Base-by-base conservation (phyloP, 2,797 vertebrate genomes). In the Botia kubotai region DNA sequence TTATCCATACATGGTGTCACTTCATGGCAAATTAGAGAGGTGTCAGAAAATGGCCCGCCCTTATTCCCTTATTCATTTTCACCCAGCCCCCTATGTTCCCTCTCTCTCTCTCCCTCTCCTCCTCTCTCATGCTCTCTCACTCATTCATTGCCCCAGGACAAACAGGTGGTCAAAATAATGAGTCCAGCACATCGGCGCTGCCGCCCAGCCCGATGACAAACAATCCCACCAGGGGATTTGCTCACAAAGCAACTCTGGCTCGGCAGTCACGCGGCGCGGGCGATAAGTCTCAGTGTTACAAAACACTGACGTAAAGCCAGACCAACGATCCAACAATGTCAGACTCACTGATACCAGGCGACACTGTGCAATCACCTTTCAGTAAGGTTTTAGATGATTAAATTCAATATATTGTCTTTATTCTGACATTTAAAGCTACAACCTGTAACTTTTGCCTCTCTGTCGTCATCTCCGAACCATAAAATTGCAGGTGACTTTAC, bases 141-240 rank as follows among this genome's bases (percentile, higher is more conserved):
- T 74, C 72, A 71, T 60, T 85, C 81, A 33, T 88, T 84, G 93
- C 91, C 92, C 79, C 87, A 33, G 91, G 92, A 94, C 89, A 93
- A 94, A 94, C 94, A 94, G 93, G 93, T 94, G 94, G 92, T 88
- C 80, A 71, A 88, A 89, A 89, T 93, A 94, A 93, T 93, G 92
- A 93, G 92, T 90, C 89, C 90, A 91, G 90, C 91, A 91, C 91
- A 92, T 92, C 93, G 92, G 90, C 86, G 86, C 88, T 90, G 87
- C 88, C 86, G 86, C 84, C 52, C 82, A 83, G 82, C 73, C 87
- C 67, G 89, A 90, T 86, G 89, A 90, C 91, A 92, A 92, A 91
- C 91, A 90, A 86, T 87, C 89, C 88, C 90, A 89, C 89, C 90
- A 88, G 90, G 90, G 90, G 76, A 70, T 65, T 39, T 11, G 13